Conservation (phyloP, 2,113 vertebrate species). For the Hippocampus barbouri region DNA sequence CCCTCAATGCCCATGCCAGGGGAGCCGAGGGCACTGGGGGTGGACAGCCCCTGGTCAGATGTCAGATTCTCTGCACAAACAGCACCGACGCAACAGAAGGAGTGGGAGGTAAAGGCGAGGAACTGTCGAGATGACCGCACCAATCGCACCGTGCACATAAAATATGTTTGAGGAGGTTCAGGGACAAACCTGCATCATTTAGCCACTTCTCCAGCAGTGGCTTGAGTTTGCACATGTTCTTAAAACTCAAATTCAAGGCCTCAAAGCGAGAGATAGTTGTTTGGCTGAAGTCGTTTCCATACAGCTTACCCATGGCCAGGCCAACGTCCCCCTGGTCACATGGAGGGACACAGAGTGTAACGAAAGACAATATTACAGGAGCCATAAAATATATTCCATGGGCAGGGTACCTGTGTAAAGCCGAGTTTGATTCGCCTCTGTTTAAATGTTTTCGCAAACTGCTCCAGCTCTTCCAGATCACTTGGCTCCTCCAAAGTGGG, state of each 20-base stretch:
- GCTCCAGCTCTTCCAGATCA: slow-evolving; percentile 98
- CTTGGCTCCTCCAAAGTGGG: slow-evolving; percentile 98
- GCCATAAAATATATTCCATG: not conserved
- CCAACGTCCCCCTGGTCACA: slow-evolving; percentile 89
- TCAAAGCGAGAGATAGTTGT: slow-evolving; percentile 99
- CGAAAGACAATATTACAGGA: not conserved
- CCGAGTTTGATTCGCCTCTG: slow-evolving; percentile 99
- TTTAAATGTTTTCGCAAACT: slow-evolving; percentile 99
- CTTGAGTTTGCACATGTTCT: slow-evolving; percentile 99
- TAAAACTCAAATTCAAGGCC: slow-evolving; percentile 99
- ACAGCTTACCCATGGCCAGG: slow-evolving; percentile 99
- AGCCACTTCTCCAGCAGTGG: slow-evolving; percentile 99
- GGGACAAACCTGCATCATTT: slow-evolving; percentile 93
- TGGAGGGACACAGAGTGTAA: not conserved
- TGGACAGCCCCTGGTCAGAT: slow-evolving; percentile 92
- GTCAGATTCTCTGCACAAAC: slow-evolving; percentile 92
- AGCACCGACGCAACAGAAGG: slow-evolving; percentile 61
- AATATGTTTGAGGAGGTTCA: slow-evolving; percentile 15
- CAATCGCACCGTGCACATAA: not conserved
- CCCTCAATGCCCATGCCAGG: slow-evolving; percentile 90
- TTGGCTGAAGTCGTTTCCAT: slow-evolving; percentile 99
- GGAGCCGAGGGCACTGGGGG: slow-evolving; percentile 91
- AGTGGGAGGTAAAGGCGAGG: slow-evolving; percentile 74
- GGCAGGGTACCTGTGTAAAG: slow-evolving; percentile 89
- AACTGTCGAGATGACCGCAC: not conserved